Base-by-base conservation (phyloP, 1,140 invertebrate genomes). In the Heliconius congener region DNA sequence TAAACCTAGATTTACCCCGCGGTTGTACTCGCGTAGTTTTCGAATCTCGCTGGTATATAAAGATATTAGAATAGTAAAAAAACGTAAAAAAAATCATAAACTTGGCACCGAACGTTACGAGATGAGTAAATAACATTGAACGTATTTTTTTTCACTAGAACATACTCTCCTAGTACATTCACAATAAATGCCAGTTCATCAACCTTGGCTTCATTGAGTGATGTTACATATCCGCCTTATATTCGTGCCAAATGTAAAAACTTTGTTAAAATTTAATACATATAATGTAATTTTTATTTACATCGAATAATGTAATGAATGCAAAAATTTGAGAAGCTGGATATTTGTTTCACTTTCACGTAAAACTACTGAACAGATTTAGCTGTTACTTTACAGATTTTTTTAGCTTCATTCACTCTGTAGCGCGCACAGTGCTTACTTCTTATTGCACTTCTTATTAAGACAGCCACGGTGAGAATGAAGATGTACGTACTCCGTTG, bases 201-300 rank as follows among this genome's bases (percentile, higher is more conserved):
- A 23, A 66, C 60, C 60, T 66, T 66, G 60, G 27, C 60, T 27
- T 16, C 60, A 66, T 30, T 66, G 60, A 66, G 60, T 30, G 60
- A 66, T 66, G 60, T 66, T 30, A 66, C 60, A 30, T 66, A 30
- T 66, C 27, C 27, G 60, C 13, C 13, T 66, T 13, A 66, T 66
- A 23, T 30, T 66, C 27, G 27, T 66, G 60, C 60, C 60, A 66
- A 66, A 16, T 30, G 3, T 30, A 4, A 66, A 66, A 27, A 18
- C 11, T 4, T 30, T 16, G 9, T 16, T n/a, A 13, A 66, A 66
- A 66, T 66, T 13, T 66, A 6, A 27, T 60, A 13, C 9, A 57
- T 66, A 30, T 30, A 66, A 66, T 1, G 60, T 30, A 13, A 30
- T 30, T 27, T 66, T 66, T 66, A 66, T 19, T 57, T 23, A 57